Evolutionary conservation across 2,797 vertebrate genomes (phyloP).

Genomic region (Hemitrygon akajei): DNA sequence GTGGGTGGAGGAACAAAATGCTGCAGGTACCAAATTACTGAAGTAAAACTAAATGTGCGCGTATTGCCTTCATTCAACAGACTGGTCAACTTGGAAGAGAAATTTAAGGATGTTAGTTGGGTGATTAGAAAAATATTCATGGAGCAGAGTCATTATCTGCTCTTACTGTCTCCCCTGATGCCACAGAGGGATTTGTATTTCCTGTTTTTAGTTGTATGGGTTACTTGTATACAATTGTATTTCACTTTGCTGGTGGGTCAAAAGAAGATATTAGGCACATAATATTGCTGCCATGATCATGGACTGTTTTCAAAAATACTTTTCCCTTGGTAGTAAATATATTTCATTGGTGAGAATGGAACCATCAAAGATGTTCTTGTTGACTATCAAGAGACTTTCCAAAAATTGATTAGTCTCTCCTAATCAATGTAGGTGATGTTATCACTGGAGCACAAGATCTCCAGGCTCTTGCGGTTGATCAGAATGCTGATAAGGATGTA

Average conservation of each 20-base stretch:
- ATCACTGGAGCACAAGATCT: constrained; percentile 71
- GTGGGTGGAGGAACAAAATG: background rate
- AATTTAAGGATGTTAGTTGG: background rate
- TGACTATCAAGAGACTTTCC: background rate
- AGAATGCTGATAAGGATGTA: constrained; percentile 74
- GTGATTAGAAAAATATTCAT: background rate
- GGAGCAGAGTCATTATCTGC: background rate
- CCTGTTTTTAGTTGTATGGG: background rate
- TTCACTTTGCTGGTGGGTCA: background rate
- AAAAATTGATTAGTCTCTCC: background rate
- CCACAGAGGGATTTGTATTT: background rate
- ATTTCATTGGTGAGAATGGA: background rate
- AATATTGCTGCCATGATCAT: background rate
- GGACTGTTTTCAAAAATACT: no score
- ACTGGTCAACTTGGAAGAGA: background rate
- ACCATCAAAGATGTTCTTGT: background rate
- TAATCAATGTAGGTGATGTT: constrained; percentile 63
- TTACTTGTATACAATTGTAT: background rate
- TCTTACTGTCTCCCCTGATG: background rate
- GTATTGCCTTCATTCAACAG: background rate
- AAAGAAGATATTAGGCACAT: background rate
- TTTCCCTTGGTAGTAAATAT: background rate
- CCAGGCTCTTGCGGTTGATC: constrained; percentile 70
- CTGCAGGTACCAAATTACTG: background rate
- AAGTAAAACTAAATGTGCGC: background rate